Percentiles rank a stretch among this genome's conserved stretches.
phyloP scores from a whole-genome alignment of 2,113 vertebrate genomes.

The Eudyptes chrysolophus region DNA sequence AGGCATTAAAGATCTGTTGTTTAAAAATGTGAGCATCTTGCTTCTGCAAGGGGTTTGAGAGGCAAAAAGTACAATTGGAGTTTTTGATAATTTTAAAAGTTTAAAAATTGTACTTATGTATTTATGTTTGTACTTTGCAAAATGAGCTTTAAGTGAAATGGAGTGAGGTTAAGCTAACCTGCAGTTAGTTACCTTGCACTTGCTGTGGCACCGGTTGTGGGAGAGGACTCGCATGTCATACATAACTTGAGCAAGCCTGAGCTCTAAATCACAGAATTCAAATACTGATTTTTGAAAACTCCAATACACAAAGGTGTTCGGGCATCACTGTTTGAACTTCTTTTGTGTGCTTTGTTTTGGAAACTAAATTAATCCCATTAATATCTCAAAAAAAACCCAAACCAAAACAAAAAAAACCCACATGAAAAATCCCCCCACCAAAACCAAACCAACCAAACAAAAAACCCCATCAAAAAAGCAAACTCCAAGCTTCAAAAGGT shows the following conservation, averaged over 20 bases:
- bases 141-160: neutral
- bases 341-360: neutral
- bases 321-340: neutral
- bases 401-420: too few relatives aligned
- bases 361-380: neutral
- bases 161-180: neutral
- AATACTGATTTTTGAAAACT: neutral
- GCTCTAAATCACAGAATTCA: neutral
- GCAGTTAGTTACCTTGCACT: neutral
- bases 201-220: neutral
- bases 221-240: neutral
- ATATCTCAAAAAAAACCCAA: neutral
- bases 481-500: neutral
- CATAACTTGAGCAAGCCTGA: neutral
- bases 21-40: neutral
- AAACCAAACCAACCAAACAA: neutral
- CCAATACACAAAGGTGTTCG: neutral
- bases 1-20: neutral
- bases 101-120: neutral
- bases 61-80: neutral
- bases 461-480: neutral
- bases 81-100: neutral
- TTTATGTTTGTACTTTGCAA: neutral
- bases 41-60: neutral
- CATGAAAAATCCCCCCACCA: neutral